Evolutionary conservation across 2,888 invertebrate genomes (phyloP), one percentile per base, ranked within the genome.

Genomic region (Coleophora deauratella): DNA sequence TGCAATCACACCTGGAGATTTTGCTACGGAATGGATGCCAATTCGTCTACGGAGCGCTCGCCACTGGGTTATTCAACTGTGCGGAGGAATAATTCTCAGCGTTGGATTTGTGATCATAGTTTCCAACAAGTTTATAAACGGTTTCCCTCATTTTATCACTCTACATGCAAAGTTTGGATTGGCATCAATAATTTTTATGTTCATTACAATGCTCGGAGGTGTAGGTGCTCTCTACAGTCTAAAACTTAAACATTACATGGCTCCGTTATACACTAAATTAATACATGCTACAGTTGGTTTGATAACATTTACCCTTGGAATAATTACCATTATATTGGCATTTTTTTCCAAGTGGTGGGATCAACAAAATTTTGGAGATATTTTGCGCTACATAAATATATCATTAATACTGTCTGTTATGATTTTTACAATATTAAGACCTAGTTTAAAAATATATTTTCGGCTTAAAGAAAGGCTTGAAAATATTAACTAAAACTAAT

Each of bases 11-110:
- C 84, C 86, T 4, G 85, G 85, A 13, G 86, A 86, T 49, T 56
- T 78, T 34, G 85, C 86, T 12, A 81, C 86, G n/a, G 84, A 84
- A 49, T 86, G 85, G 86, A 81, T 86, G 79, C 86, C 86, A 1
- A 76, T 85, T 54, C 62, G 82, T 35, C 57, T 84, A 30, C 62
- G 79, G 41, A 82, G 84, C 54, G 82, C 85, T 37, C 74, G 86
- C 28, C 86, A 87, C 54, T 86, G 86, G 86, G 65, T 86, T 2
- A 55, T 86, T 30, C 86, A 87, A 59, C 47, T 81, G 13, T 32
- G 71, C 14, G 66, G 64, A 37, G 68, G 72, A 45, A 62, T 59
- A 33, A 49, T 76, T 38, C 61, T 80, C 30, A 37, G 68, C 3
- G 51, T 55, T 36, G 86, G 85, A 32, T 86, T 86, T 52, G 49